Evolutionary conservation across 2,797 vertebrate genomes (phyloP), one percentile per base, ranked within the genome.

Genomic region (Diplodus puntazzo): DNA sequence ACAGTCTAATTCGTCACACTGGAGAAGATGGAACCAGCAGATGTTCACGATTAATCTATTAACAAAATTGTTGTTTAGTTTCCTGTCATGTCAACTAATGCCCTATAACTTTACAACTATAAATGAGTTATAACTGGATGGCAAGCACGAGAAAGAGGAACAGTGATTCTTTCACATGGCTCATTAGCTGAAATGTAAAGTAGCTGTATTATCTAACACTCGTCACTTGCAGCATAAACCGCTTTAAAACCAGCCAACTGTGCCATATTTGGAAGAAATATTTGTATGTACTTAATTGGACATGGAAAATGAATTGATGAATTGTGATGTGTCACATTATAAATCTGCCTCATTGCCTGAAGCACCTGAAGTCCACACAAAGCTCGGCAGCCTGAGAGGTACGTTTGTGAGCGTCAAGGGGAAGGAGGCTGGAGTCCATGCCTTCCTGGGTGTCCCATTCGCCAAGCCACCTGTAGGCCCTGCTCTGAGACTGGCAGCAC

Each of bases 371-470:
- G 87, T 95, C 34, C 79, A 88, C 73, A 91, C 94, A 11, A 74
- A 64, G 57, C 92, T 94, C 0, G 95, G 95, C 5, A 86, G 66
- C 57, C 68, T 96, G 45, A 93, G 79, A 75, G 95, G 95, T 3
- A 48, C 77, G 58, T 83, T 91, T 82, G 27, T 89, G 54, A 90
- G 46, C 5, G 93, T 95, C 3, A 95, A 94, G 75, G 94, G 92
- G 66, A 93, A 83, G 1, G 92, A 94, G 61, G 73, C 39, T 0
- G 73, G 89, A 5, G 89, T 93, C 70, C 89, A 95, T 65, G 81
- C 93, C 85, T 96, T 83, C 83, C 71, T 95, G 72, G 91, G 93
- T 1, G 64, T 96, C 54, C 95, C 95, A 5, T 96, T 94, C 82
- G 95, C 95, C 0, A 91, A 92, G 72, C 92, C 95, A 16, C 95